Base-by-base conservation (phyloP, 2,888 invertebrate species). In the Dynastes tityus region DNA sequence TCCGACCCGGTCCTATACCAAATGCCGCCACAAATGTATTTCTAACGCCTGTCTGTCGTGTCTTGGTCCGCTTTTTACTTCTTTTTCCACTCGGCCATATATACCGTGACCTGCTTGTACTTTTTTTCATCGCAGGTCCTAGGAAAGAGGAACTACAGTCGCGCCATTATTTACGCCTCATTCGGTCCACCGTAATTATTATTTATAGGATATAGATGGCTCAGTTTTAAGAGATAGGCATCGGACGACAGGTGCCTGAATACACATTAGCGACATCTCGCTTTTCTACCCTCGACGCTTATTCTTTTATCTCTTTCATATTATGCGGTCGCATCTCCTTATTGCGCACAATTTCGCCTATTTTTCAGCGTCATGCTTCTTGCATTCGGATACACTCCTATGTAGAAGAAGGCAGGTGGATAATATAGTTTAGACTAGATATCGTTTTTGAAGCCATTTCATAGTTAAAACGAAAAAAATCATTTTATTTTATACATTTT, bases 321-420 rank as follows among this genome's bases (percentile, higher is more conserved):
- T 58, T 73, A 53, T 71, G n/a, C 55, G 55, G 70, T 37, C 63
- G 65, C 53, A 67, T 76, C 65, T 73, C 76, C 51, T 77, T 65
- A 65, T 45, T 71, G 70, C 65, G 64, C 67, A 70, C 55, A 55
- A 77, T 73, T 77, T 79, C 77, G 79, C 74, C 74, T 77, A 78
- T 78, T 79, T 79, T 75, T 73, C 76, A 77, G 79, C 70, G 73
- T 74, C 77, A 77, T 76, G 65, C 53, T 76, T 76, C 73, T 58
- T 73, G 58, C 73, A 58, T 55, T 73, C 16, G 22, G 22, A 40
- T 22, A 55, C 73, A 61, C 73, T 37, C 22, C 58, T 73, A 58
- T 73, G 11, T 61, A 16, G 22, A 37, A n/a, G 55, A 71, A 58
- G 40, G 58, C 73, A 73, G 73, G 58, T 58, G 73, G 73, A 58